Base-by-base conservation (phyloP, 2,797 vertebrate genomes). In the Hoplostethus mediterraneus region DNA sequence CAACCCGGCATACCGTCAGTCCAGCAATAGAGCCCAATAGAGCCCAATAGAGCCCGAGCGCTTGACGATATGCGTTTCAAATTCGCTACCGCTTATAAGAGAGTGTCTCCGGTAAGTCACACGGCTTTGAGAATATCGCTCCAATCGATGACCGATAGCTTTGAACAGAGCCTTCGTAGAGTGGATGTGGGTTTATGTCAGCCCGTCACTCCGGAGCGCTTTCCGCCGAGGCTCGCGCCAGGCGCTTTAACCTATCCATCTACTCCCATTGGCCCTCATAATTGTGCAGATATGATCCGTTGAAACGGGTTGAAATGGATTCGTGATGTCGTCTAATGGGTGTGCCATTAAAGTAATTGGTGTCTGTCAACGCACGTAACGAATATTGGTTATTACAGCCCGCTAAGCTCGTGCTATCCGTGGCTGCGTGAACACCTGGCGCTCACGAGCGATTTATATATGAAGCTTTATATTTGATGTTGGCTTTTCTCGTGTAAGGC, bases 261-360 rank as follows among this genome's bases (percentile, higher is more conserved):
- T 51, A 1, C 62, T 54, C 73, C 40, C 49, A 9, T 7, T 60
- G 45, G 73, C 66, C 45, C 58, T 55, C 73, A 21, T 52, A 73
- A 13, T 0, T 14, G 67, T 40, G 76, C 83, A 77, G 58, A 87
- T 69, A 54, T 40, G 79, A 84, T 85, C 81, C 79, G 49, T 45
- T 40, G 69, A 75, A 78, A 63, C 54, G 63, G 56, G 69, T 75
- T 75, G 56, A 54, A 63, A 82, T 58, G 67, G 79, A 75, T 80
- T 87, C 85, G 83, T 85, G 82, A 85, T 81, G 67, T 60, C 62
- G 68, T 83, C 75, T 82, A 77, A 87, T 85, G 88, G 88, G 85
- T 83, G 85, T 87, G 87, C 83, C 86, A 74, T 82, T 74, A 49
- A 65, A 88, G 80, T 79, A 79, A 81, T 73, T 60, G 81, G 67